A percentile compares a stretch with the other conserved stretches of the same genome.
Evolutionary conservation across 2,797 vertebrate genomes (phyloP).

Genomic region (Eulemur mongoz): DNA sequence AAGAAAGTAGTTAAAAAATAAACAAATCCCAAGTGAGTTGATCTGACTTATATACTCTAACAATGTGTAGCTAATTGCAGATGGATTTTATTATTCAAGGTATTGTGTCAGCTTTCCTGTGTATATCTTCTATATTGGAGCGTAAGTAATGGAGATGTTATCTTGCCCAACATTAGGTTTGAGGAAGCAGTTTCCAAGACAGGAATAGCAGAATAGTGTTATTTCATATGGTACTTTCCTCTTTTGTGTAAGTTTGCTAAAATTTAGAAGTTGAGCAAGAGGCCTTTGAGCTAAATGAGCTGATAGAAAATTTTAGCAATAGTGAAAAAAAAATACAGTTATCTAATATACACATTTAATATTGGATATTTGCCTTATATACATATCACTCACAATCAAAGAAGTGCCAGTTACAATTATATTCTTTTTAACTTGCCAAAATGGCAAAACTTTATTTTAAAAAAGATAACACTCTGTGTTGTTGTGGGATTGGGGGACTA

Average conservation of each 20-base stretch:
- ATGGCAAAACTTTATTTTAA: background rate
- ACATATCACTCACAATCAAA: background rate
- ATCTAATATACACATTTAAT: background rate
- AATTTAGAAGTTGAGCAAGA: constrained; percentile 35
- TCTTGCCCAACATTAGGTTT: background rate
- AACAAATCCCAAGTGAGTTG: background rate
- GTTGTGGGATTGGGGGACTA: background rate
- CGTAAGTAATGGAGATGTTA: background rate
- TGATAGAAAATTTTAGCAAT: constrained; percentile 3
- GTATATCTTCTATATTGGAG: background rate
- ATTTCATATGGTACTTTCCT: constrained; percentile 8
- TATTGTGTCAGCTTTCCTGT: background rate
- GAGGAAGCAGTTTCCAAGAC: constrained; percentile 12
- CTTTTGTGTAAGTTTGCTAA: constrained; percentile 41
- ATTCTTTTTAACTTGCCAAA: constrained; percentile 43
- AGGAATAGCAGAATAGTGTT: constrained; percentile 6
- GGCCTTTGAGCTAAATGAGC: constrained; percentile 7
- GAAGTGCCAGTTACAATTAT: background rate
- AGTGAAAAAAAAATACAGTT: background rate
- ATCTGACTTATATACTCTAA: background rate
- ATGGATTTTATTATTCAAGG: background rate
- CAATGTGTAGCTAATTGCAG: background rate
- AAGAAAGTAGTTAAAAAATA: background rate
- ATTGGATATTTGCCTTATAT: background rate
- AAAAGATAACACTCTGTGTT: background rate